These are phyloP conservation scores for Delichon dasypus DNA, from an alignment of 2,797 vertebrate species.

Conservation along the genomic window DNA sequence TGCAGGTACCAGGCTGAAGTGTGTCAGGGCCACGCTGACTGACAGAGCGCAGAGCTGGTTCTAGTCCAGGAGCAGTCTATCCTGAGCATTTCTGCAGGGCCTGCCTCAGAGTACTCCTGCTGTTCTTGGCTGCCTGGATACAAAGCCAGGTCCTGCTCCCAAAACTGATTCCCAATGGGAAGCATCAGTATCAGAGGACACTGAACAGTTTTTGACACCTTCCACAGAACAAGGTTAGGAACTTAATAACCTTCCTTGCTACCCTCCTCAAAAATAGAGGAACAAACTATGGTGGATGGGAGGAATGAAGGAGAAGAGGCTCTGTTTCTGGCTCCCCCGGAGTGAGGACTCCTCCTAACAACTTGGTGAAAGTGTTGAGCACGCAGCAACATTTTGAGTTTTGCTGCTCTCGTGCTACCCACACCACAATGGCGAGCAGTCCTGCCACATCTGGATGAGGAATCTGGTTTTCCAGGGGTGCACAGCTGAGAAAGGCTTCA, in stretches of 20 bases:
- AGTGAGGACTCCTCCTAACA: background rate
- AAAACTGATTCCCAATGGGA: background rate
- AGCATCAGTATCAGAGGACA: background rate
- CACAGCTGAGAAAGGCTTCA: conserved; percentile 55
- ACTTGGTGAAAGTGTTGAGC: background rate
- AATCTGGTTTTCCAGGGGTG: conserved; percentile 40
- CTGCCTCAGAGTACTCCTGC: background rate
- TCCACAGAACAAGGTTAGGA: background rate
- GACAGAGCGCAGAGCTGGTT: background rate
- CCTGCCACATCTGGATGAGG: background rate
- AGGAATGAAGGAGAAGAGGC: background rate
- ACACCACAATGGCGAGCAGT: background rate
- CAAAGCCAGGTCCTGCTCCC: background rate
- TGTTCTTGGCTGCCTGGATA: background rate
- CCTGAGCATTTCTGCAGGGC: background rate
- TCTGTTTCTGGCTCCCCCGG: background rate
- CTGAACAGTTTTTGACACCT: background rate
- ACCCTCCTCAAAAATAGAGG: background rate
- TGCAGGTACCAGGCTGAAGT: background rate
- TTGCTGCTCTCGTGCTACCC: background rate
- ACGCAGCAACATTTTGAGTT: rapidly evolving
- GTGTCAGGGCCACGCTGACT: background rate
- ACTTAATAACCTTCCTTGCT: background rate
- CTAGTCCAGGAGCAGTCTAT: background rate
- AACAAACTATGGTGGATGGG: background rate